These are phyloP conservation scores for Ophion costatus DNA, from an alignment of 2,888 invertebrate genomes.

Conservation along the genomic window DNA sequence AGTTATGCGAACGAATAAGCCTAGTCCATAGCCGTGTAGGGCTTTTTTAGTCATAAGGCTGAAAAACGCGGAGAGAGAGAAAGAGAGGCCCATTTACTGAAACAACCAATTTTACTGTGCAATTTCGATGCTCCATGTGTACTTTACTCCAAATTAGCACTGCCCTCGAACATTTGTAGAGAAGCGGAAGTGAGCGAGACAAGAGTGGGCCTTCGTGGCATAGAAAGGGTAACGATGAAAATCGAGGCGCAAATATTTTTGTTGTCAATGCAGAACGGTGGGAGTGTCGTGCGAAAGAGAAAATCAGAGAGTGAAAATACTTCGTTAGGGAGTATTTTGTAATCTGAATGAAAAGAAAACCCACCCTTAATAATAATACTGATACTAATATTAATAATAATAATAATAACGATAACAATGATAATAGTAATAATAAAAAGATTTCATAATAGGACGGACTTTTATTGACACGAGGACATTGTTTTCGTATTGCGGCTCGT, in stretches of 20 bases:
- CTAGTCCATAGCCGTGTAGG: slow-evolving; percentile 63
- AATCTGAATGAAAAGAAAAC: slow-evolving; percentile 72
- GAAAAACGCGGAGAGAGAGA: slow-evolving; percentile 19
- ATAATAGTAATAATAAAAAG: slow-evolving; percentile 71
- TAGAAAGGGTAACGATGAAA: slow-evolving; percentile 63
- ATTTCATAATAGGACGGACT: slow-evolving; percentile 75
- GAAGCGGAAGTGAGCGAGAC: slow-evolving; percentile 47
- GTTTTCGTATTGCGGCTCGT: neutral
- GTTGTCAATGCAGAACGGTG: slow-evolving; percentile 74
- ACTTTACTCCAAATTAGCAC: slow-evolving; percentile 47
- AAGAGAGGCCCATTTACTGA: slow-evolving; percentile 48
- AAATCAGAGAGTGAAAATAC: slow-evolving; percentile 59
- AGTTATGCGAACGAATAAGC: slow-evolving; percentile 55
- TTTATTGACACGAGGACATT: neutral
- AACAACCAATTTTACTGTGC: slow-evolving; percentile 47
- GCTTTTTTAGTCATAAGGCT: slow-evolving; percentile 57
- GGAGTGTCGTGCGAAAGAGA: slow-evolving; percentile 70
- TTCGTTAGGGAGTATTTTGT: slow-evolving; percentile 75
- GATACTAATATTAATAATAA: slow-evolving; percentile 72
- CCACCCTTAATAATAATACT: slow-evolving; percentile 75
- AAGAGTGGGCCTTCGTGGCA: slow-evolving; percentile 58
- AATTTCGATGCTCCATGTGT: slow-evolving; percentile 44
- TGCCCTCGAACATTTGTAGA: slow-evolving; percentile 66
- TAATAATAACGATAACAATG: slow-evolving; percentile 73
- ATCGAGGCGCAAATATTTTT: slow-evolving; percentile 76